These are phyloP conservation scores for Busarellus nigricollis DNA, from an alignment of 2,797 vertebrate genomes.

Conservation along the genomic window DNA sequence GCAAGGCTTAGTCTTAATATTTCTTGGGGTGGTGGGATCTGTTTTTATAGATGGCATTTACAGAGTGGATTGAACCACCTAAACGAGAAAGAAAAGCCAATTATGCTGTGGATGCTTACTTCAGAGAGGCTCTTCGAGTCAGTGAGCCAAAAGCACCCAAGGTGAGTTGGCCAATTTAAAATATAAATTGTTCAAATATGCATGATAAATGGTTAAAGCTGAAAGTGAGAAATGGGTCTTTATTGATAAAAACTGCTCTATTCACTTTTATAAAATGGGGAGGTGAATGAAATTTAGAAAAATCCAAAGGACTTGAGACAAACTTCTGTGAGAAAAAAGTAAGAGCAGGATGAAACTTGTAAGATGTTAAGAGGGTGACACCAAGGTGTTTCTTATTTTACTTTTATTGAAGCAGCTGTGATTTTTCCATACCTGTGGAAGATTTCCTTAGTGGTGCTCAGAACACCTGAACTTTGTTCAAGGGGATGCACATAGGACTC, in stretches of 20 bases:
- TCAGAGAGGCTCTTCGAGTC: slow-evolving; percentile 96
- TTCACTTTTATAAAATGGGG: background rate
- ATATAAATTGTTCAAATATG: background rate
- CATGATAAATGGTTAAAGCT: background rate
- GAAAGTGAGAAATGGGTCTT: background rate
- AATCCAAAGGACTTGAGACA: background rate
- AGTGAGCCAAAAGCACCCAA: slow-evolving; percentile 99
- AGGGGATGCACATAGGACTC: background rate
- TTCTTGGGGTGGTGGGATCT: background rate
- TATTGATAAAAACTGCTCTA: background rate
- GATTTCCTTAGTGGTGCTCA: background rate
- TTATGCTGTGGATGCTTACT: slow-evolving; percentile 98
- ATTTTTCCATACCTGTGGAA: background rate
- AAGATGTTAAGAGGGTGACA: background rate
- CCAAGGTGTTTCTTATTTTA: background rate
- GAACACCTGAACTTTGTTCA: background rate
- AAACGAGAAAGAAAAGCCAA: slow-evolving; percentile 98
- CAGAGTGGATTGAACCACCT: slow-evolving; percentile 98
- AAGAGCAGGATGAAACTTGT: background rate
- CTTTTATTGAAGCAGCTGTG: background rate
- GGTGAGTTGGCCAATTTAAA: slow-evolving; percentile 71
- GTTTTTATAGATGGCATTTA: slow-evolving; percentile 88
- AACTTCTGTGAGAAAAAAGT: background rate
- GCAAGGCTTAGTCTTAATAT: background rate
- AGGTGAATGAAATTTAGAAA: background rate